These are phyloP conservation scores for Eupeodes luniger DNA, from an alignment of 2,888 invertebrate species.

Conservation along the genomic window DNA sequence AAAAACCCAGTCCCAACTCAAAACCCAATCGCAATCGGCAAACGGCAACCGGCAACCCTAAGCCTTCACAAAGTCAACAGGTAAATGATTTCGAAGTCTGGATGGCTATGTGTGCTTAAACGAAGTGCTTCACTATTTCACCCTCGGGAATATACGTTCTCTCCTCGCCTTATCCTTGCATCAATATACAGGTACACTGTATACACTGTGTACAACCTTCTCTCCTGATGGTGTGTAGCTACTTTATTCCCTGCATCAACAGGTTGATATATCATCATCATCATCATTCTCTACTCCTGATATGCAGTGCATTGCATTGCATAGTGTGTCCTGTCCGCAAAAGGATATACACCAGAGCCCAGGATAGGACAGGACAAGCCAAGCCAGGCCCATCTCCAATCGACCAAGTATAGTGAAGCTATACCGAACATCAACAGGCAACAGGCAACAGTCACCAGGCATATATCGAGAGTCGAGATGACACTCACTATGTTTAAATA, in stretches of 20 bases:
- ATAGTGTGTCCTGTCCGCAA: conserved; percentile 23
- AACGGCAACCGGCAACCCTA: not conserved
- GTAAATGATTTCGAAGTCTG: conserved; percentile 52
- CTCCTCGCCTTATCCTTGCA: not conserved
- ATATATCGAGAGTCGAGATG: not conserved
- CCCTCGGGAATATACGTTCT: conserved; percentile 36
- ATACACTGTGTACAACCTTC: not conserved
- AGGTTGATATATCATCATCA: conserved; percentile 54
- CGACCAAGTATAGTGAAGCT: conserved; percentile 32
- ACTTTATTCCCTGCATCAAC: conserved; percentile 48
- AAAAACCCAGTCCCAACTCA: not conserved
- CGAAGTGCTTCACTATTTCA: conserved; percentile 32
- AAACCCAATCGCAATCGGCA: no score
- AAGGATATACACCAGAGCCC: conserved; percentile 33
- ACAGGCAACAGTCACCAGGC: not conserved
- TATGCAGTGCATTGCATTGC: no score
- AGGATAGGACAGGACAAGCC: no score
- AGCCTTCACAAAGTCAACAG: conserved; percentile 64
- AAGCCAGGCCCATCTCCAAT: conserved; percentile 30
- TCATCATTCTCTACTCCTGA: no score
- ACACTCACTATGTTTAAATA: not conserved
- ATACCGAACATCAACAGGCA: conserved; percentile 15
- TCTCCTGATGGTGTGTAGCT: conserved; percentile 4
- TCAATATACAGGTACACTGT: no score
- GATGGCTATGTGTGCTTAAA: conserved; percentile 32